phyloP scores from a whole-genome alignment of 2,113 vertebrate genomes.

The Stegastes partitus region DNA sequence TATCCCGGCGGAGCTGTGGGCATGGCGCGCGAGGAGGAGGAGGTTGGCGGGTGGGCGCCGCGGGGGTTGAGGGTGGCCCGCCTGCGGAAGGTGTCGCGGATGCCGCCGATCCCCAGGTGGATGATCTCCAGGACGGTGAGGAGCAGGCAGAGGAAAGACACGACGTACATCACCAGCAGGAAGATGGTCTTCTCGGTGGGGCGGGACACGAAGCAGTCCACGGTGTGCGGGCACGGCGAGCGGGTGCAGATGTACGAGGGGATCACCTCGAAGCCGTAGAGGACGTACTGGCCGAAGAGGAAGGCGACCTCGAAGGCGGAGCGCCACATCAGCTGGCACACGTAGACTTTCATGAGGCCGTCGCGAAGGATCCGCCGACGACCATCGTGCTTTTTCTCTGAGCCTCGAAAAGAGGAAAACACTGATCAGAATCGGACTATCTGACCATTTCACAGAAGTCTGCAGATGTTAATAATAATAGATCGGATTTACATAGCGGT shows the following conservation, averaged over 20 bases:
- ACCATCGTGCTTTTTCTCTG: constrained; percentile 85
- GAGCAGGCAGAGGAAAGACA: constrained; percentile 89
- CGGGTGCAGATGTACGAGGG: constrained; percentile 88
- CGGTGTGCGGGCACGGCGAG: constrained; percentile 89
- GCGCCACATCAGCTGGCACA: constrained; percentile 88
- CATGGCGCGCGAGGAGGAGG: not conserved
- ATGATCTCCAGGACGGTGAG: constrained; percentile 89
- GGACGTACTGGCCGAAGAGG: constrained; percentile 89
- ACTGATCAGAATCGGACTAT: not conserved
- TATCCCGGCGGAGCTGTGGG: constrained; percentile 87
- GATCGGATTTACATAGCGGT: too few species aligned
- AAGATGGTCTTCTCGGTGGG: constrained; percentile 94
- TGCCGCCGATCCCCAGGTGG: constrained; percentile 87
- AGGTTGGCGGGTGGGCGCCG: constrained; percentile 40
- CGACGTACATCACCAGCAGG: constrained; percentile 90
- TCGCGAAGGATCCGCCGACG: constrained; percentile 89
- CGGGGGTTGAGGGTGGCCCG: constrained; percentile 31
- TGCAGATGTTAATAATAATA: too few species aligned
- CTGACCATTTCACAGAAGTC: too few species aligned
- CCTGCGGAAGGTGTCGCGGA: constrained; percentile 85
- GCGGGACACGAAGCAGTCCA: constrained; percentile 93
- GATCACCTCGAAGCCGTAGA: constrained; percentile 89
- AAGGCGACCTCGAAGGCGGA: constrained; percentile 86
- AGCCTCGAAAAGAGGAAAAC: not conserved
- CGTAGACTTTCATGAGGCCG: constrained; percentile 91